Evolutionary conservation across 2,113 vertebrate genomes (phyloP), one percentile per base, ranked within the genome.

Genomic region (Callipepla californica): DNA sequence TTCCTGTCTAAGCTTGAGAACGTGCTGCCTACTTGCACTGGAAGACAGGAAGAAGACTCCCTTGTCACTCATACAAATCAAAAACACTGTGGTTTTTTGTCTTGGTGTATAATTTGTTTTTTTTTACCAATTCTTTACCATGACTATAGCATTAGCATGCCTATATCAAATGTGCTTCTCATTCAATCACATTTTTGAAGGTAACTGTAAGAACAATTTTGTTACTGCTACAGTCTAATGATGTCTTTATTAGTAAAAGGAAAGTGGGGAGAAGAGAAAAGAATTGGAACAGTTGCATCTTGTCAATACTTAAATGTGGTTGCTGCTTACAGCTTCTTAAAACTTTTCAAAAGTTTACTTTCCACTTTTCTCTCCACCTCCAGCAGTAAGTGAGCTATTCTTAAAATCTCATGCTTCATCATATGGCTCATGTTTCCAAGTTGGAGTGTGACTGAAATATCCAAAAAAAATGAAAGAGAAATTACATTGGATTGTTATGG

Each of bases 261-360:
- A 69, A 72, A 75, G 19, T 30, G 34, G 6, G 45, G 22, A 82
- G 48, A 80, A 81, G 22, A 85, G 48, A 80, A 81, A 17, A 68
- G 53, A 74, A 82, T 19, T n/a, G 42, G 32, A 47, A 74, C 83
- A 85, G 63, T 26, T 70, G 55, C 22, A 69, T 88, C 87, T 88
- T 86, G 44, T 80, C 47, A 88, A 36, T 80, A 78, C 38, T 87
- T 83, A 63, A 50, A 34, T 42, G 8, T 57, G 32, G 87, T 48
- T 83, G 47, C 28, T 88, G 28, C 9, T 74, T 91, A 91, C n/a
- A 87, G 42, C 30, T 91, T 51, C n/a, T 73, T 69, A 75, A 88
- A 88, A 11, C 7, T 78, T 94, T 74, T 44, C n/a, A 75, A 48
- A 93, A 90, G 34, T 78, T 87, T 88, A 36, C 13, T 85, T 92